A percentile compares a stretch with the other conserved stretches of the same genome.
Conservation (phyloP, 1,140 invertebrate genomes). For the Coptotermes formosanus region DNA sequence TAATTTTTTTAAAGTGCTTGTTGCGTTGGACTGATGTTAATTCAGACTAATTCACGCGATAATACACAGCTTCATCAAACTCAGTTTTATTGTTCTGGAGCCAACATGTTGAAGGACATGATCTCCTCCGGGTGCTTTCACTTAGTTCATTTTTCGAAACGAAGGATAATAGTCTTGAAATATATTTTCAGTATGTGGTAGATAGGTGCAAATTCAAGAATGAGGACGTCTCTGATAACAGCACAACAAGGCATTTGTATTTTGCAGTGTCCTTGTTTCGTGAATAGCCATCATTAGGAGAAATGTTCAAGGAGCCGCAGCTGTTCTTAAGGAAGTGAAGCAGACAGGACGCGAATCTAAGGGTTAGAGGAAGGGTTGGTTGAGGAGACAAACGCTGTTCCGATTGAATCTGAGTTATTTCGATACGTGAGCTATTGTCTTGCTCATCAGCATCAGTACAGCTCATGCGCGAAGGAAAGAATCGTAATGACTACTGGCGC, state of each 20-base stretch:
- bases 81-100: too few species aligned
- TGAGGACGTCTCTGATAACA: too few species aligned
- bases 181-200: too few species aligned
- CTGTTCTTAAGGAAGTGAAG: not conserved
- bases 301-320: not conserved
- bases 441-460: not conserved
- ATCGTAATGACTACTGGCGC: not conserved
- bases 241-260: not conserved
- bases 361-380: not conserved
- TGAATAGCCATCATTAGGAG: not conserved
- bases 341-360: not conserved
- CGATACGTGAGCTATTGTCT: not conserved
- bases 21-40: too few species aligned
- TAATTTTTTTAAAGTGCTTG: too few species aligned
- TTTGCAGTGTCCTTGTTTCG: not conserved
- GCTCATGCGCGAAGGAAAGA: not conserved
- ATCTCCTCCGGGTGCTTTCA: too few species aligned
- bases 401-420: not conserved
- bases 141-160: too few species aligned
- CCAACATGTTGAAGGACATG: too few species aligned
- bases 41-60: too few species aligned
- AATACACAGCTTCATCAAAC: too few species aligned
- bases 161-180: too few species aligned
- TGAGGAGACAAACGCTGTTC: not conserved
- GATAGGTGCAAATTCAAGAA: too few species aligned